Conservation (phyloP, 64 coral and sea anemone species). For the Stichodactyla mertensii region DNA sequence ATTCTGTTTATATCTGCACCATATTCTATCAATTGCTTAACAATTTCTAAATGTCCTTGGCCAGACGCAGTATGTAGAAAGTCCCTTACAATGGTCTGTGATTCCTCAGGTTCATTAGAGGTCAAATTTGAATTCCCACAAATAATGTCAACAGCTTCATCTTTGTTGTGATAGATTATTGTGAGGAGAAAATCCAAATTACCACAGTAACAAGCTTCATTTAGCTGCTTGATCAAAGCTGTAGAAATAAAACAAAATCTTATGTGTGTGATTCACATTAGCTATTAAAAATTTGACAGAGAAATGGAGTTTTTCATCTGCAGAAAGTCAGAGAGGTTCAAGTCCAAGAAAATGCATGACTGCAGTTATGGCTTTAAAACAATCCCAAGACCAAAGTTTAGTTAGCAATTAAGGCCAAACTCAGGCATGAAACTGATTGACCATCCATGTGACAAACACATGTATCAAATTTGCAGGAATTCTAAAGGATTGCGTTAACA, state of each 20-base stretch:
- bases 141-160: conserved; percentile 48
- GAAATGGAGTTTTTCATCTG: no score
- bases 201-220: conserved; percentile 71
- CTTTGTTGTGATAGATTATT: conserved; percentile 62
- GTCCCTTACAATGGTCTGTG: conserved; percentile 3
- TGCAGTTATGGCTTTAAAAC: no score
- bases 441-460: no score
- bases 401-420: no score
- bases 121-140: neutral
- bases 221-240: conserved; percentile 63
- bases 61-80: conserved; percentile 63
- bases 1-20: conserved; percentile 73
- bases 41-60: conserved; percentile 74
- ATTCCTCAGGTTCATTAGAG: neutral
- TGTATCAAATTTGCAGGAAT: no score
- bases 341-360: no score
- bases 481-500: no score
- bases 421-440: no score
- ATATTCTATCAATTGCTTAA: conserved; percentile 60
- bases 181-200: conserved; percentile 70
- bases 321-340: no score
- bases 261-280: no score
- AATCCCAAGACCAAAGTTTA: no score
- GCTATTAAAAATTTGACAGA: no score
- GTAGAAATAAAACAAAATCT: conserved; percentile 14